Evolutionary conservation across 2,888 invertebrate genomes (phyloP), one percentile per base, ranked within the genome.

Genomic region (Lasioglossum vierecki): DNA sequence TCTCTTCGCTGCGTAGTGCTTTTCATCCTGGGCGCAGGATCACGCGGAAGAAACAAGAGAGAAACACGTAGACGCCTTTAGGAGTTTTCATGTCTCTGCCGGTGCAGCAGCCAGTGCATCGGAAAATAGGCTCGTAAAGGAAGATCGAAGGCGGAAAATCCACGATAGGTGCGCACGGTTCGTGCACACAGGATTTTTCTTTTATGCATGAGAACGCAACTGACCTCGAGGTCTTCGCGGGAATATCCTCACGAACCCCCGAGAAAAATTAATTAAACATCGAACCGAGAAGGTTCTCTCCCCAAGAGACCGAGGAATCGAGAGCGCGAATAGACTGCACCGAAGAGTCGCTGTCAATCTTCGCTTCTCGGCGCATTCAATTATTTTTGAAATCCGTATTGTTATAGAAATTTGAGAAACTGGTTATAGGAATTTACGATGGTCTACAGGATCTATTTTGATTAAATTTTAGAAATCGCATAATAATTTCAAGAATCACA

Each of bases 141-240:
- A 53, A 57, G 41, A 79, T 85, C 83, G 84, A 79, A 79, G 72
- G 72, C 57, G 49, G 79, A 83, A 83, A 76, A 83, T 53, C 44
- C 83, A 22, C 22, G 82, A 63, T 68, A 18, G 63, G 46, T 73
- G 49, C 30, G 15, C 49, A 35, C 39, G 30, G 60, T 35, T 30
- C 66, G 18, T 18, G 66, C 26, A 41, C 30, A 53, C 18, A 22
- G 60, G 8, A 82, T 75, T 63, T 49, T 60, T 73, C 35, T 78
- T 84, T 78, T 83, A 84, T 83, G 83, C 84, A 78, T 53, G 74
- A 83, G 63, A n/a, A 46, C 60, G 44, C 63, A 53, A 70, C 46
- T 35, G 18, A 26, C 72, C 18, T 2, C 9, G 18, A 18, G 75
- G 39, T 41, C 18, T 63, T 11, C 18, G 11, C 57, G 8, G 39